phyloP scores from a whole-genome alignment of 2,113 vertebrate genomes.

The Telmatochromis brichardi region DNA sequence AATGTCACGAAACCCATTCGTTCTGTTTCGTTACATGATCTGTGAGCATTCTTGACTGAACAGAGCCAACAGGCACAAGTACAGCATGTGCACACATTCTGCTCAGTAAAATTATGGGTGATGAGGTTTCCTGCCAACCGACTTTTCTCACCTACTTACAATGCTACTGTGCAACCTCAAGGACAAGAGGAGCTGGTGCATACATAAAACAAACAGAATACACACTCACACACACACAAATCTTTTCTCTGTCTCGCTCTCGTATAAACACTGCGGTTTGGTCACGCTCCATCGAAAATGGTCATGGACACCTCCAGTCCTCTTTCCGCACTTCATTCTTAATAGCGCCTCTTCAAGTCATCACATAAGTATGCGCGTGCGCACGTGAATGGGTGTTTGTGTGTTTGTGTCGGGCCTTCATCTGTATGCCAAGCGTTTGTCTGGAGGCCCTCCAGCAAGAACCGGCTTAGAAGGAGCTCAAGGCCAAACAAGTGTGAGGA shows the following conservation, averaged over 20 bases:
- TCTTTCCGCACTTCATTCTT: conserved; percentile 29
- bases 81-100: not conserved
- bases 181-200: not conserved
- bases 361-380: not conserved
- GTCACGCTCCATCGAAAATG: not conserved
- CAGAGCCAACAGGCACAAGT: not conserved
- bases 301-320: not conserved
- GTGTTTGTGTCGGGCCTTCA: conserved; percentile 21
- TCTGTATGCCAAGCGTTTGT: conserved; percentile 59
- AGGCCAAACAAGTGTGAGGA: conserved; percentile 63
- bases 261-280: not conserved
- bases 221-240: not conserved
- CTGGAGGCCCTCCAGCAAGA: conserved; percentile 51
- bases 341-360: conserved; percentile 32
- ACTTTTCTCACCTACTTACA: not conserved
- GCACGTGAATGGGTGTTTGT: not conserved
- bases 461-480: conserved; percentile 56
- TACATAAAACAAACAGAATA: not conserved
- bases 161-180: not conserved
- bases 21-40: not conserved
- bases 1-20: not conserved
- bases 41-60: not conserved
- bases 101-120: not conserved
- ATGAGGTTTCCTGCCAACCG: not conserved
- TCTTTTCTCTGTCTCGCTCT: not conserved